Evolutionary conservation across 1,140 invertebrate genomes (phyloP).

Genomic region (Bathynomus jamesi): DNA sequence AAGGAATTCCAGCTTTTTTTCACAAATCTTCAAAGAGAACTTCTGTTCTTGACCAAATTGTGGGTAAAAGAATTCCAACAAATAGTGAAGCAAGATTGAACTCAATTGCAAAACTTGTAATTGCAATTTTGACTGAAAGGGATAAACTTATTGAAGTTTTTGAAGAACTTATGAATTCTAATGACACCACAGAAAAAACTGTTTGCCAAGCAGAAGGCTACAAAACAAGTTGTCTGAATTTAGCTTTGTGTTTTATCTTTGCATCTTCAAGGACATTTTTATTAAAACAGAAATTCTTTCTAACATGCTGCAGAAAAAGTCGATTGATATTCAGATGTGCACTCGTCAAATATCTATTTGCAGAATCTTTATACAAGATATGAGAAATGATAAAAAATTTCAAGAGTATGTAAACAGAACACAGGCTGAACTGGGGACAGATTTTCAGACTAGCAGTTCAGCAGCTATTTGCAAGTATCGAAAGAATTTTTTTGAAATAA

Average conservation of each 20-base stretch:
- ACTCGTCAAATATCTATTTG: neutral
- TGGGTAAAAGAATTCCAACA: constrained; percentile 1
- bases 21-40: constrained; percentile 14
- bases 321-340: neutral
- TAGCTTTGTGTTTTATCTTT: constrained; percentile 14
- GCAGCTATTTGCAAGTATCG: neutral
- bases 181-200: neutral
- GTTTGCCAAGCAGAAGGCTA: neutral
- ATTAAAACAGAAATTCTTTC: constrained; percentile 13
- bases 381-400: neutral
- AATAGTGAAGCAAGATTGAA: neutral
- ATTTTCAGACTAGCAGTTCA: neutral
- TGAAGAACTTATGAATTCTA: neutral
- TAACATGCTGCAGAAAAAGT: constrained; percentile 14
- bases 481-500: neutral
- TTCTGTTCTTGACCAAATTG: constrained; percentile 5
- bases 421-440: neutral
- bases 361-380: neutral
- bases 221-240: neutral
- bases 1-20: constrained; percentile 23
- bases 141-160: neutral
- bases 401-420: neutral
- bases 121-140: neutral
- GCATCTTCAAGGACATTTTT: constrained; percentile 12
- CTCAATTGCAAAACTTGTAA: neutral